A percentile compares a stretch with the other conserved stretches of the same genome.
These are phyloP conservation scores for Tenthredo mesomela DNA, from an alignment of 2,888 invertebrate genomes.

Conservation along the genomic window DNA sequence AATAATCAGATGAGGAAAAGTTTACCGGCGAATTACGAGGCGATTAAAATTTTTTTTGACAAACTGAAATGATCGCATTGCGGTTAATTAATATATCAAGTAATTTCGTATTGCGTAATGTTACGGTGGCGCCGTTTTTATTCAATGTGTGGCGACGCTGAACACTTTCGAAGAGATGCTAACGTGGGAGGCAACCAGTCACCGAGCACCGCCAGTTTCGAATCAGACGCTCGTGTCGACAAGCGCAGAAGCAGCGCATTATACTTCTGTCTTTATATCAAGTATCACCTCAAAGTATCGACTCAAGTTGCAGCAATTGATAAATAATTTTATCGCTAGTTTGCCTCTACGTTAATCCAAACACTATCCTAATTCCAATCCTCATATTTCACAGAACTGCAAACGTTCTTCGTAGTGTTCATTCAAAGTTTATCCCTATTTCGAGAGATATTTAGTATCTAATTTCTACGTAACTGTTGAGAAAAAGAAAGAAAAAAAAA, in stretches of 20 bases:
- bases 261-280: conserved; percentile 9
- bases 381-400: background rate
- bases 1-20: background rate
- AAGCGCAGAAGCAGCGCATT: conserved; percentile 34
- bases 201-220: conserved; percentile 49
- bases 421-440: background rate
- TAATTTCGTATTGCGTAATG: background rate
- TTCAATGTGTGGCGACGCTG: conserved; percentile 41
- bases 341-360: background rate
- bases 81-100: conserved; percentile 14
- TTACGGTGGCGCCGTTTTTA: conserved; percentile 44
- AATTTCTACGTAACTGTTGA: background rate
- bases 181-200: conserved; percentile 41
- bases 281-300: background rate
- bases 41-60: background rate
- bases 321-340: background rate
- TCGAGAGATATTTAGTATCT: background rate
- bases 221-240: conserved; percentile 49
- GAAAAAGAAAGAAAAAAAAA: background rate
- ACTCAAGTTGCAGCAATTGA: background rate
- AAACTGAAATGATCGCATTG: background rate
- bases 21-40: background rate
- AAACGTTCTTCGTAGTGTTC: background rate
- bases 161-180: conserved; percentile 32
- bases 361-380: background rate